Base-by-base conservation (phyloP, 2,113 vertebrate genomes). In the Tragelaphus scriptus region DNA sequence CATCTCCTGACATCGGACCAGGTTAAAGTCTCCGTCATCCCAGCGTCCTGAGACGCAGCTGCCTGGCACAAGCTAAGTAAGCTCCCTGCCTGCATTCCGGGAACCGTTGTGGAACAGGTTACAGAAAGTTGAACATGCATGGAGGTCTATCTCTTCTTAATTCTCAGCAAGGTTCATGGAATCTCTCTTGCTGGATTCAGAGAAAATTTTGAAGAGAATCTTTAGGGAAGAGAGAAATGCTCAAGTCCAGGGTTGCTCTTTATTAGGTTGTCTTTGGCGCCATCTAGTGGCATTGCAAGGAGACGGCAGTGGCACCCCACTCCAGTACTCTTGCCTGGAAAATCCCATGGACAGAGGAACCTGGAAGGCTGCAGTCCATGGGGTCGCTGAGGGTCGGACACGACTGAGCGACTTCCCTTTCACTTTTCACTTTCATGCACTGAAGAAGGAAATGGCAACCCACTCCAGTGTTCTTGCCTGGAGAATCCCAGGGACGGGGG, bases 241-340 rank as follows among this genome's bases (percentile, higher is more conserved):
- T 26, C 11, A 8, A 71, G 26, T 2, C 1, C 9, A 4, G 8
- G 53, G 10, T 36, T 65, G 21, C 36, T 51, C 10, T 59, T 40
- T 17, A 82, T 65, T 47, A 30, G 1, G 3, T 21, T 92, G 86
- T 91, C 91, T 95, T 95, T 90, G 95, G 80, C 87, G 56, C 32
- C 16, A 19, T 17, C 95, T 95, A 7, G 51, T 56, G 91, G 13
- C 88, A 91, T 10, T 75, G 63, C 56, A 53, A 1, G 40, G 40
- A 44, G 44, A 44, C 6, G 44, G 44, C 44, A 44, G 1, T 44
- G 44, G 44, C 44, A 6, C 1, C 1, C 44, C 44, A 44, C 44
- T 44, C 44, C 44, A 44, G 44, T 44, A 44, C 44, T 44, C 44
- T 44, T 44, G 44, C 44, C 44, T 44, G 1, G 44, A 44, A 44